These are phyloP conservation scores for Saturnia japonica DNA, from an alignment of 2,888 invertebrate genomes.

Conservation along the genomic window DNA sequence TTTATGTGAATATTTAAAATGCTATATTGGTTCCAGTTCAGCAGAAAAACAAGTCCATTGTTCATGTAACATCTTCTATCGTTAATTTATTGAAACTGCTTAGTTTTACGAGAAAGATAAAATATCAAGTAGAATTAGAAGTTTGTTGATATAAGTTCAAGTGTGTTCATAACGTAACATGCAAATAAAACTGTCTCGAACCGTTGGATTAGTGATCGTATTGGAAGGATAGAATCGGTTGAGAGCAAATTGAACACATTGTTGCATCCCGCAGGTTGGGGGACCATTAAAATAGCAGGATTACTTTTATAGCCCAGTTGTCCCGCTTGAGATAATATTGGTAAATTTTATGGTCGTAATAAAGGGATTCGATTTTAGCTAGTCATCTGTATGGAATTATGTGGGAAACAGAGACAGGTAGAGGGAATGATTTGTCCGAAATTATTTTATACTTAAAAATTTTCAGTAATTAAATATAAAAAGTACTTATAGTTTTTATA, in stretches of 20 bases:
- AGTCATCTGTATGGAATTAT: constrained; percentile 74
- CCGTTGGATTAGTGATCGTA: constrained; percentile 42
- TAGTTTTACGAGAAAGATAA: constrained; percentile 32
- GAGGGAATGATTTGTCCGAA: constrained; percentile 34
- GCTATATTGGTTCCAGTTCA: constrained; percentile 76
- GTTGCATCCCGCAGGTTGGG: constrained; percentile 76
- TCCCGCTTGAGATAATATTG: constrained; percentile 78
- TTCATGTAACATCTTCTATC: constrained; percentile 52
- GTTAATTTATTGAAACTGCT: constrained; percentile 45
- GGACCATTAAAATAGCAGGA: constrained; percentile 78
- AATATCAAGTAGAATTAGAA: constrained; percentile 28
- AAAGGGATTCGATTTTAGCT: constrained; percentile 78
- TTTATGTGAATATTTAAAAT: constrained; percentile 80
- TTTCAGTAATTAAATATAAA: too few relatives aligned
- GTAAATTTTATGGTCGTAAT: constrained; percentile 78
- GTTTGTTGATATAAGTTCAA: constrained; percentile 26
- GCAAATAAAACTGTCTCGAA: constrained; percentile 44
- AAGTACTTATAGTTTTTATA: not conserved
- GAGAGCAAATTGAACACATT: constrained; percentile 66
- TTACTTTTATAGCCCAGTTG: constrained; percentile 77
- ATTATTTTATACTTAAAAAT: not conserved
- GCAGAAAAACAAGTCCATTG: constrained; percentile 59
- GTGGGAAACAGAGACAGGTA: constrained; percentile 42
- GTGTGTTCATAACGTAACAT: constrained; percentile 33
- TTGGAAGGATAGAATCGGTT: constrained; percentile 43